phyloP scores from a whole-genome alignment of 2,888 invertebrate genomes.

The Holacanthella duospinosa region DNA sequence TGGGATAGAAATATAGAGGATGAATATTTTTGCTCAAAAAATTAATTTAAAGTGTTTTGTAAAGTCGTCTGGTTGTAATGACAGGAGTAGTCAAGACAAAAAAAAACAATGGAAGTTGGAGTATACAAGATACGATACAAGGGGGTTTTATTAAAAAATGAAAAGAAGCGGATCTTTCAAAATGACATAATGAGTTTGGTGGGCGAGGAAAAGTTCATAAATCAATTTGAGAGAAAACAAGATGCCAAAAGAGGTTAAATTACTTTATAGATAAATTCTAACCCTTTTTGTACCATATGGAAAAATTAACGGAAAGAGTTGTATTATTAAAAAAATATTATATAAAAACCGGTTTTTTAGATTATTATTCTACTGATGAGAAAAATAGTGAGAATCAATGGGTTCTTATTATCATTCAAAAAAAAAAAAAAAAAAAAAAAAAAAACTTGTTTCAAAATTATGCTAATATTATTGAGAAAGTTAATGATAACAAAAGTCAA shows the following conservation, averaged over 20 bases:
- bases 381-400: background rate
- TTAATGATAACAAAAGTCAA: background rate
- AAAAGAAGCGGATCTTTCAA: too few species aligned
- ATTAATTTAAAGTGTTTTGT: background rate
- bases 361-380: background rate
- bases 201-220: constrained; percentile 3
- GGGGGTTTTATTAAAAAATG: too few species aligned
- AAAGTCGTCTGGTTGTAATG: background rate
- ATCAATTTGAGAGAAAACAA: background rate
- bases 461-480: background rate
- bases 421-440: background rate
- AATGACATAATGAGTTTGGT: background rate
- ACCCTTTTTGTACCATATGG: too few species aligned
- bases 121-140: too few species aligned
- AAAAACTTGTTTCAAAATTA: background rate
- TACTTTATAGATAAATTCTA: too few species aligned
- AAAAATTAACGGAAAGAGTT: background rate
- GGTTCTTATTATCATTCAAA: background rate
- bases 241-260: background rate
- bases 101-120: background rate
- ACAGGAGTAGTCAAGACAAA: background rate
- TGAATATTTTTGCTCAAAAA: too few species aligned
- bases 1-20: too few species aligned
- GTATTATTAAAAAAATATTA: background rate
- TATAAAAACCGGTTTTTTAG: too few species aligned